Evolutionary conservation across 2,888 invertebrate species (phyloP), one percentile per base, ranked within the genome.

Genomic region (Belgica antarctica): DNA sequence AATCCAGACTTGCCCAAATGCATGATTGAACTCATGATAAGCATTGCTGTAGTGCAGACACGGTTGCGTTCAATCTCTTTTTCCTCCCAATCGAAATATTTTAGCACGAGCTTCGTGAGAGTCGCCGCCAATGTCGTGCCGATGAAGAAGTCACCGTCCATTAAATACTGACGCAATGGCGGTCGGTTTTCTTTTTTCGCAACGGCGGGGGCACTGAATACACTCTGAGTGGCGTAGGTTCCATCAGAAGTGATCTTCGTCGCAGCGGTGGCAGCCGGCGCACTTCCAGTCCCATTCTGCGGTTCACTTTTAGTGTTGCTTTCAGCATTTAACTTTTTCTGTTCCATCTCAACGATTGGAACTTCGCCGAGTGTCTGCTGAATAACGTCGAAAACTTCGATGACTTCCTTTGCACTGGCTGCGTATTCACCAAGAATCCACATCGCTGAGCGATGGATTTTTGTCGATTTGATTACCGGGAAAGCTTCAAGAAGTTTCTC

Each of bases 371-470:
- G 80, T 1, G 89, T 85, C 73, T 85, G 83, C 73, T 87, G 85
- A 31, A 97, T 85, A 73, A 88, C 88, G 62, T 85, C 85, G 76
- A 96, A 86, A 1, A 96, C 92, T 71, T 87, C 87, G 72, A 86
- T 83, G 41, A 96, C 93, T 73, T 94, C 90, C 19, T 86, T 84
- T 25, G 86, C 82, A 0, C 86, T 85, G 71, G 89, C 89, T 1
- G 96, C 93, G 80, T 96, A 99, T 80, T 99, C 97, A 3, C 98
- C 98, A 71, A 97, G 83, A 76, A 99, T 93, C 99, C 99, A 99
- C 70, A 99, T 83, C 1, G 97, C 94, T 0, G 95, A 91, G 72
- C 97, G 88, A 75, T 95, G 93, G 27, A 96, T 90, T 82, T 91
- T 92, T 2, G 92, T 89, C n/a, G 92, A 91, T 74, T 91, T 89